phyloP scores from a whole-genome alignment of 1,140 invertebrate species.

The Conopomorpha cramerella region DNA sequence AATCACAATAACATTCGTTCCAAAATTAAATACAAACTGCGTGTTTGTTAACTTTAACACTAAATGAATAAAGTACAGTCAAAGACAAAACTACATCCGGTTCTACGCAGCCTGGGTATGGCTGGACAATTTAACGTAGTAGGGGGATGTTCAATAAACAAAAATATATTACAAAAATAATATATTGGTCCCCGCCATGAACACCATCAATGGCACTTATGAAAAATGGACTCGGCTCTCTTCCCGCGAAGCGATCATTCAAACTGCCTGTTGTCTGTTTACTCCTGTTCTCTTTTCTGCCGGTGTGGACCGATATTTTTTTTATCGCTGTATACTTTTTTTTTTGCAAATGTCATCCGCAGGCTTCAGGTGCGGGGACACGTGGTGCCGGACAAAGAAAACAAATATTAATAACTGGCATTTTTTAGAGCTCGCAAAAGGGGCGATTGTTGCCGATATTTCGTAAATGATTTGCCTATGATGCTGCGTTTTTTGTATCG shows the following conservation, averaged over 20 bases:
- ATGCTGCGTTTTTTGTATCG: constrained; percentile 24
- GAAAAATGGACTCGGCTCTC: constrained; percentile 59
- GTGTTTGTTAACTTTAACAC: constrained; percentile 50
- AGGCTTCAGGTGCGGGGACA: constrained; percentile 52
- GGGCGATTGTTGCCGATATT: constrained; percentile 55
- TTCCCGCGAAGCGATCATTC: constrained; percentile 59
- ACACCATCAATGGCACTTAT: constrained; percentile 58
- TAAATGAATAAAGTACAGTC: constrained; percentile 60
- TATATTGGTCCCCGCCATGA: constrained; percentile 49
- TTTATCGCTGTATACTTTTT: constrained; percentile 13
- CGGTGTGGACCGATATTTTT: constrained; percentile 34
- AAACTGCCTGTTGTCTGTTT: constrained; percentile 58
- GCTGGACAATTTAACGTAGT: too few species aligned
- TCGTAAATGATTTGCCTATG: constrained; percentile 57
- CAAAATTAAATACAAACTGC: constrained; percentile 57
- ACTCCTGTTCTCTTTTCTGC: constrained; percentile 52
- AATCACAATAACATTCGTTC: constrained; percentile 54
- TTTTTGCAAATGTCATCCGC: constrained; percentile 50
- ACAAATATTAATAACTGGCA: constrained; percentile 56
- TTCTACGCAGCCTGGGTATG: too few species aligned
- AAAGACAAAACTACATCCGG: too few species aligned
- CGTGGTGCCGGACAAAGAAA: constrained; percentile 50
- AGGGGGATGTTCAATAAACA: constrained; percentile 41
- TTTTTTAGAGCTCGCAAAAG: constrained; percentile 53
- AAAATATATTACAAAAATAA: constrained; percentile 54